Conservation (phyloP, 2,888 invertebrate species). For the Troides helena region DNA sequence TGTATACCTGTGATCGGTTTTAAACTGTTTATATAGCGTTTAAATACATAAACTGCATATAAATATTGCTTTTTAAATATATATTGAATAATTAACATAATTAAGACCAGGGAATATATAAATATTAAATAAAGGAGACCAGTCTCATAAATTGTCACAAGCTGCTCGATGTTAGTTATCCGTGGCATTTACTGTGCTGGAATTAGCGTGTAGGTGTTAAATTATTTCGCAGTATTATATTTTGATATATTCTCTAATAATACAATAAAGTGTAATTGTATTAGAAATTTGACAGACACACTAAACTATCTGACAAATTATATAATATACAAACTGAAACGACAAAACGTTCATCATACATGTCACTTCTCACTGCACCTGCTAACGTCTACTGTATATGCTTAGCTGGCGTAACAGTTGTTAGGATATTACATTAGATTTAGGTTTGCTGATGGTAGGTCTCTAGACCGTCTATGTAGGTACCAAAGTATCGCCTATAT, state of each 20-base stretch:
- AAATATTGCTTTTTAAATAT: conserved; percentile 19
- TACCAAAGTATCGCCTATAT: no score
- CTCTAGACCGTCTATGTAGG: no score
- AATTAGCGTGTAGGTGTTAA: conserved; percentile 25
- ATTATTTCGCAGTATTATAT: not conserved
- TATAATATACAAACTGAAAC: no score
- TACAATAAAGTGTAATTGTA: not conserved
- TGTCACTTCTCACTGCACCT: no score
- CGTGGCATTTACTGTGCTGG: conserved; percentile 6
- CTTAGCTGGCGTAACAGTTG: no score
- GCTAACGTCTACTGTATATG: no score
- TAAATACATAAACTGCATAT: conserved; percentile 13
- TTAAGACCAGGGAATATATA: conserved; percentile 25
- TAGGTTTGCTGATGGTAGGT: no score
- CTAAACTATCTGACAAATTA: no score
- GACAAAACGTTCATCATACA: no score
- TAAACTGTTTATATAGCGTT: conserved; percentile 26
- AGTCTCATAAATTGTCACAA: conserved; percentile 16
- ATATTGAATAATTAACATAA: conserved; percentile 19
- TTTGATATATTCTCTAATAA: not conserved
- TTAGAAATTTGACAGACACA: not conserved
- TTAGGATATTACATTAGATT: no score
- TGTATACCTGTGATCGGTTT: conserved; percentile 15
- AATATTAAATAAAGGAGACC: conserved; percentile 17
- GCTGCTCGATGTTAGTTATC: conserved; percentile 9